phyloP scores from a whole-genome alignment of 2,888 invertebrate species.

The Caenorhabditis macrosperma region DNA sequence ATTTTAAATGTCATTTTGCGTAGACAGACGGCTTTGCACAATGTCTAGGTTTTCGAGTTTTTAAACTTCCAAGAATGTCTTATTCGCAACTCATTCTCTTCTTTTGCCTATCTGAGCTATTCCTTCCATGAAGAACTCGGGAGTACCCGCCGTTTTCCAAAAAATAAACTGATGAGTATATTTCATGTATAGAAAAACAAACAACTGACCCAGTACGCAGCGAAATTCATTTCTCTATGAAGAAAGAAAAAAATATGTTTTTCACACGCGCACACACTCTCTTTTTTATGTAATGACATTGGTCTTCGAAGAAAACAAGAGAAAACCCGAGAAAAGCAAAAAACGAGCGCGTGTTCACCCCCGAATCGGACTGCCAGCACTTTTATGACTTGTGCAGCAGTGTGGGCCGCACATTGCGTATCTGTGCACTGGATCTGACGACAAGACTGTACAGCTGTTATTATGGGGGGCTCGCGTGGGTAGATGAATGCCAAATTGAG shows the following conservation, averaged over 20 bases:
- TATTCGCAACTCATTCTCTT: no score
- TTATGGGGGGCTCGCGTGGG: neutral
- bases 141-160: no score
- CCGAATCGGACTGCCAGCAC: slow-evolving; percentile 23
- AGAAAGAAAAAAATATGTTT: slow-evolving; percentile 15
- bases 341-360: neutral
- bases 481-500: neutral
- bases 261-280: no score
- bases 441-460: slow-evolving; percentile 13
- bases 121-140: no score
- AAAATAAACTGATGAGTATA: neutral
- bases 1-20: no score
- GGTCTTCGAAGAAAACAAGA: neutral
- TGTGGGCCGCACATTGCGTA: slow-evolving; percentile 27
- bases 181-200: slow-evolving; percentile 8
- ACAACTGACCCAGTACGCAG: neutral
- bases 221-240: neutral
- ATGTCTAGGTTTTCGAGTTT: no score
- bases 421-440: slow-evolving; percentile 34
- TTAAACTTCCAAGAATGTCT: no score
- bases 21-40: no score
- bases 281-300: slow-evolving; percentile 2
- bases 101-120: no score
- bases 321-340: neutral
- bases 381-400: slow-evolving; percentile 45